phyloP scores from a whole-genome alignment of 2,888 invertebrate genomes.

The Drosophila vallismaia region DNA sequence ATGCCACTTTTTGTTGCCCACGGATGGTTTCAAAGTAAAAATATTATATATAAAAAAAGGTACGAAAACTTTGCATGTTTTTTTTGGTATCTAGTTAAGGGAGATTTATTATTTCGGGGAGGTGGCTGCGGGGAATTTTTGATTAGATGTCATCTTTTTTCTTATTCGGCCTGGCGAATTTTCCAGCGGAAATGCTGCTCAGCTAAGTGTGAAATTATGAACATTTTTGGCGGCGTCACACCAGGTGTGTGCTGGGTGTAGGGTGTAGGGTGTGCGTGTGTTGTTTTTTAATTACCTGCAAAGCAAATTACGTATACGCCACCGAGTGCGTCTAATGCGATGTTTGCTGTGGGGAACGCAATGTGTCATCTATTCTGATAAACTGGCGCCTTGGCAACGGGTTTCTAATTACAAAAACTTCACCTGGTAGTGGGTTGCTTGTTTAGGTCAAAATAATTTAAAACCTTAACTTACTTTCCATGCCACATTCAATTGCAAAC shows the following conservation, averaged over 20 bases:
- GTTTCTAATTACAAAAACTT: constrained; percentile 1
- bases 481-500: background rate
- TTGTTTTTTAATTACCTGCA: constrained; percentile 61
- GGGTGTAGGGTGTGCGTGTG: constrained; percentile 13
- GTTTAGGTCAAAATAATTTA: background rate
- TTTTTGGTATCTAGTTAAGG: constrained; percentile 9
- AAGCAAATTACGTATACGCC: constrained; percentile 61
- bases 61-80: constrained; percentile 44
- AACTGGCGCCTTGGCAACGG: background rate
- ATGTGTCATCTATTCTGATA: constrained; percentile 19
- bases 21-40: constrained; percentile 6
- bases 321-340: constrained; percentile 41
- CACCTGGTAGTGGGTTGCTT: background rate
- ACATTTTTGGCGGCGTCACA: constrained; percentile 39
- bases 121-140: constrained; percentile 25
- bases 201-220: constrained; percentile 64
- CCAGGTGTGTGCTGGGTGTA: background rate
- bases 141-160: constrained; percentile 48
- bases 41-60: background rate
- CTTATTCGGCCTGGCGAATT: constrained; percentile 5
- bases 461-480: too few species aligned
- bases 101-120: constrained; percentile 5
- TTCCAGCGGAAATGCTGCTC: constrained; percentile 46
- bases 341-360: constrained; percentile 19
- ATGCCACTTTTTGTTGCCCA: constrained; percentile 19